Base-by-base conservation (phyloP, 2,113 vertebrate species). In the Equus przewalskii region DNA sequence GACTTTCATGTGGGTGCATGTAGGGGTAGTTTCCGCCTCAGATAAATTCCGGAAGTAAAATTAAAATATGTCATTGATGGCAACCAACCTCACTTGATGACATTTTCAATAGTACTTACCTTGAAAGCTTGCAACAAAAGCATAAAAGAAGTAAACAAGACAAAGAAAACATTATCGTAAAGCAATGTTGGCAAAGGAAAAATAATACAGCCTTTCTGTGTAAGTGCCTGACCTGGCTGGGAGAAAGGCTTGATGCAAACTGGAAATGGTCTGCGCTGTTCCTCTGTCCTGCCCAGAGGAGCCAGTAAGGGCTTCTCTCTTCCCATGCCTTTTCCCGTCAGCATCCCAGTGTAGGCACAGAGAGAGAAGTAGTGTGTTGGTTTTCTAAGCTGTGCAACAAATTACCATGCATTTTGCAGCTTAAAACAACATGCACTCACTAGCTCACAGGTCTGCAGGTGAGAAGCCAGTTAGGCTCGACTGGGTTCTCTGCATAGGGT, bases 101-200 rank as follows among this genome's bases (percentile, higher is more conserved):
- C 51, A 92, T 93, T 96, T 90, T 28, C 69, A 85, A 85, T 58
- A 78, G n/a, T 41, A 54, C 65, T 83, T 94, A 95, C 10, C n/a
- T 67, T 33, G 13, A 76, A 97, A 89, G 51, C 51, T 90, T 90
- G 41, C 30, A 89, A 26, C 62, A 84, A 90, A 44, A 51, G 62
- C 13, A 8, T 79, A 46, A 76, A 83, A n/a, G 44, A 78, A 92
- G 51, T 92, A 87, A 86, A 80, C 46, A 62, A 89, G 67, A 75
- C 41, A 44, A 79, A 87, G 49, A 72, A 79, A 76, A 58, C 3
- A 81, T 75, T 84, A 81, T 46, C 33, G 30, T 78, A 89, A 72
- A 81, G 21, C 28, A 8, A 62, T 30, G 36, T 91, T 91, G 81
- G 30, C 24, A 78, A 83, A 64, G 89, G 67, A 69, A 67, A 76